These are phyloP conservation scores for Pachydiplax longipennis DNA, from an alignment of 2,888 invertebrate genomes.

Conservation along the genomic window DNA sequence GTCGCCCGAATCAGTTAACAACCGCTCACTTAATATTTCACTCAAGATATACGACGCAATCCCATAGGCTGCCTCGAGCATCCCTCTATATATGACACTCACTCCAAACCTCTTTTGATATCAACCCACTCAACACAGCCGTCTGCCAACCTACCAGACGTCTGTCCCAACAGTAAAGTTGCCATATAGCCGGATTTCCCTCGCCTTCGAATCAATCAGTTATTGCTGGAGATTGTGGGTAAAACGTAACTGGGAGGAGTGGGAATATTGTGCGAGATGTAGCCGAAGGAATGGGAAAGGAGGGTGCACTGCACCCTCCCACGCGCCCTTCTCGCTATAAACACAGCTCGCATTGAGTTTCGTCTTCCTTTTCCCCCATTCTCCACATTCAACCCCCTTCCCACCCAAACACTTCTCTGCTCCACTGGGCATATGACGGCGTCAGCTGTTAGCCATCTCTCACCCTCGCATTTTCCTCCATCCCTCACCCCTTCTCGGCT, in stretches of 20 bases:
- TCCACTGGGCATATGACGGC: background rate
- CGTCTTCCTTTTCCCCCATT: background rate
- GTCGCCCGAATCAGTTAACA: background rate
- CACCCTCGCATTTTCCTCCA: background rate
- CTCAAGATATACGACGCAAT: background rate
- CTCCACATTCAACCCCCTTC: background rate
- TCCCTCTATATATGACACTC: background rate
- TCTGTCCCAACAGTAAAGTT: background rate
- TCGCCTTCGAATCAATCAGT: background rate
- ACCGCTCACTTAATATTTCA: background rate
- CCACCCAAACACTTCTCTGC: background rate
- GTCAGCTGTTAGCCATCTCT: conserved; percentile 1
- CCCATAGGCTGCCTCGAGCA: background rate
- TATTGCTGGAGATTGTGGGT: background rate
- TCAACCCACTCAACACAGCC: background rate
- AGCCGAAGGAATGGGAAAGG: background rate
- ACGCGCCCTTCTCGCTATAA: background rate
- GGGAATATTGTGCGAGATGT: background rate
- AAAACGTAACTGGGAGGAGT: background rate
- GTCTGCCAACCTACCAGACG: background rate
- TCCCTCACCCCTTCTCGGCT: background rate
- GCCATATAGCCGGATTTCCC: background rate
- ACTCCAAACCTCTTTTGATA: background rate
- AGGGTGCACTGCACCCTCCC: background rate
- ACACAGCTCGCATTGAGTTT: background rate